Evolutionary conservation across 2,888 invertebrate genomes (phyloP), one percentile per base, ranked within the genome.

Genomic region (Trissolcus japonicus): DNA sequence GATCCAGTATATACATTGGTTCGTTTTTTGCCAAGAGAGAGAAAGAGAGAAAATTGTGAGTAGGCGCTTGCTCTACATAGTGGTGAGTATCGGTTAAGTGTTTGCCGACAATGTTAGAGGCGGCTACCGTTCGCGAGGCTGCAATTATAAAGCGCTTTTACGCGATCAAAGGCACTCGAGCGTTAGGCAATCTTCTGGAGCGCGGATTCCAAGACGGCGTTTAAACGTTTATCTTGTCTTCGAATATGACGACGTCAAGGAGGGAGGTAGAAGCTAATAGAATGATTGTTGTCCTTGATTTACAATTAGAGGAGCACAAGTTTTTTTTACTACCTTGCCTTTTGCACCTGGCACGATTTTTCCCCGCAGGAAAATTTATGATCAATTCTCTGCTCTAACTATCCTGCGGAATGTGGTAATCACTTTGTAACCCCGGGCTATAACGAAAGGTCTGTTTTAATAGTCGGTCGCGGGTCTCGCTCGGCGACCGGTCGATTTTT

Each of bases 81-180:
- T 35, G 35, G 35, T 9, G 35, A 66, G 73, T 66, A 60, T 50
- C 61, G 29, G 60, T 59, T 54, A 65, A 65, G 65, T 65, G 61
- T 66, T 66, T 59, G 61, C 73, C 41, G 61, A 59, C 41, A 48
- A 46, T 69, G 63, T 75, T 75, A 50, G 55, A 54, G 51, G 40
- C 61, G 19, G 61, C 61, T 66, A 72, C 66, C 66, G 71, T 48
- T 62, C 60, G 21, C 35, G 57, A 60, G 43, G 67, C 75, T 35
- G 2, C 82, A 82, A 83, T 83, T 81, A 35, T 9, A 7, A 82
- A 79, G 79, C 69, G 74, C 78, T 79, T 81, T 76, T 79, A 71
- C 79, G 67, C 76, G 80, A 78, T 79, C 80, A 77, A 79, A 77
- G 79, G 76, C 80, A 14, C 6, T 57, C 54, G 53, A 46, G 17